Evolutionary conservation across 2,113 vertebrate genomes (phyloP).

Genomic region (Turdus rufiventris): DNA sequence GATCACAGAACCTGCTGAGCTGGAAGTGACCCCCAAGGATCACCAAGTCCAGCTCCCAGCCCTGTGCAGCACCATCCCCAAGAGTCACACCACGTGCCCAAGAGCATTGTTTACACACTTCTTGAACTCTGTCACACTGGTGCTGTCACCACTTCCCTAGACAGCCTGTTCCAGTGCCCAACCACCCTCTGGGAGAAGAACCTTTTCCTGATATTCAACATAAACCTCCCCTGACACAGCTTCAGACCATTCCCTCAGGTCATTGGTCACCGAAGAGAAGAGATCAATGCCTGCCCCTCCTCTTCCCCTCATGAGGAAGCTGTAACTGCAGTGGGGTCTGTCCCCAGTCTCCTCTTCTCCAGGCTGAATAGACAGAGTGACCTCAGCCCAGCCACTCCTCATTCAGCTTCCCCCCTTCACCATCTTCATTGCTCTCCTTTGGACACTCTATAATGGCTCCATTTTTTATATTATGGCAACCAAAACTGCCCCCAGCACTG

Average conservation of each 20-base stretch:
- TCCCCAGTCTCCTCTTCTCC: not conserved
- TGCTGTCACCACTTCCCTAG: not conserved
- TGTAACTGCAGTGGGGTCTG: rapidly evolving
- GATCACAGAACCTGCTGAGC: not conserved
- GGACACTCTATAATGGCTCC: rapidly evolving
- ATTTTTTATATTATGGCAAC: not conserved
- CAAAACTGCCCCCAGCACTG: not conserved
- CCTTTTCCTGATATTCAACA: rapidly evolving
- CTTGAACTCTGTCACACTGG: not conserved
- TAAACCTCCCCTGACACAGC: not conserved
- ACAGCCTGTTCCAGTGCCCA: not conserved
- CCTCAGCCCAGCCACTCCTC: not conserved
- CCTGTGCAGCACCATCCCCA: not conserved
- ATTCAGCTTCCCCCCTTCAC: rapidly evolving
- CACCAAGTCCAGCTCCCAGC: not conserved
- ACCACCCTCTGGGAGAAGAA: rapidly evolving
- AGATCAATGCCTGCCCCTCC: not conserved
- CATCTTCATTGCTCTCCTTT: not conserved
- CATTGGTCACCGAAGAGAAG: not conserved
- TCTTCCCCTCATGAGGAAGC: rapidly evolving
- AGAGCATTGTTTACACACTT: not conserved
- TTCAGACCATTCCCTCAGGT: not conserved
- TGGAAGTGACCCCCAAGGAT: not conserved
- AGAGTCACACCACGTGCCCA: rapidly evolving
- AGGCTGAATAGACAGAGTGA: not conserved